These are phyloP conservation scores for Hyles euphorbiae DNA, from an alignment of 1,140 invertebrate species.

Conservation along the genomic window DNA sequence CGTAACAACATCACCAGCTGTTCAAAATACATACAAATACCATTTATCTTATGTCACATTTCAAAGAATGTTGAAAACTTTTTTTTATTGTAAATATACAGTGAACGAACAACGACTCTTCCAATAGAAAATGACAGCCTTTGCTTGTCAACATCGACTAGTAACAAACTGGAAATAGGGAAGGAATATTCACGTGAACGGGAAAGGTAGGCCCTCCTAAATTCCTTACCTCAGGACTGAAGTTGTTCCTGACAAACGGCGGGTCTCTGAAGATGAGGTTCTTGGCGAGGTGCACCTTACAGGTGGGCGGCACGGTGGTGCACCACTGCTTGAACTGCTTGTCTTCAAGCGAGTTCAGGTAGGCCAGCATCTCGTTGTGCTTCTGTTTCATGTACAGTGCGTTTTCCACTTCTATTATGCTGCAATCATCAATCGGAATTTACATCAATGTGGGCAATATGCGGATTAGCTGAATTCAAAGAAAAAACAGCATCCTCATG, in stretches of 20 bases:
- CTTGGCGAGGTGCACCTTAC: constrained; percentile 55
- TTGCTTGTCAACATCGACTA: neutral
- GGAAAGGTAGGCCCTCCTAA: too few relatives aligned
- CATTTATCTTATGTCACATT: neutral
- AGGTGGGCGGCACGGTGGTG: constrained; percentile 48
- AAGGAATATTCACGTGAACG: too few relatives aligned
- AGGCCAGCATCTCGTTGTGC: constrained; percentile 59
- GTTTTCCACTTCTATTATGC: constrained; percentile 53
- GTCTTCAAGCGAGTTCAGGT: constrained; percentile 53
- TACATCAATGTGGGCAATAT: neutral
- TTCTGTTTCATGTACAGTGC: constrained; percentile 61
- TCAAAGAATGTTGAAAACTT: neutral
- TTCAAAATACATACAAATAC: neutral
- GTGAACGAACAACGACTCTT: too few relatives aligned
- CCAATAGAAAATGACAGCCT: neutral
- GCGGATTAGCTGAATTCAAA: neutral
- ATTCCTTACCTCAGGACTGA: constrained; percentile 53
- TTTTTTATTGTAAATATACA: too few relatives aligned
- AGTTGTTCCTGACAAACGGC: constrained; percentile 63
- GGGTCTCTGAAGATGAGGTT: constrained; percentile 64
- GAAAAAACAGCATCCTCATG: too few relatives aligned
- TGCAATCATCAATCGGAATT: too few relatives aligned
- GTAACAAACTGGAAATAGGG: neutral
- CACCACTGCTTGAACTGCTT: constrained; percentile 61
- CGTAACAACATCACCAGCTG: constrained; percentile 74